Evolutionary conservation across 2,888 invertebrate genomes (phyloP).

Genomic region (Caenorhabditis sinica): DNA sequence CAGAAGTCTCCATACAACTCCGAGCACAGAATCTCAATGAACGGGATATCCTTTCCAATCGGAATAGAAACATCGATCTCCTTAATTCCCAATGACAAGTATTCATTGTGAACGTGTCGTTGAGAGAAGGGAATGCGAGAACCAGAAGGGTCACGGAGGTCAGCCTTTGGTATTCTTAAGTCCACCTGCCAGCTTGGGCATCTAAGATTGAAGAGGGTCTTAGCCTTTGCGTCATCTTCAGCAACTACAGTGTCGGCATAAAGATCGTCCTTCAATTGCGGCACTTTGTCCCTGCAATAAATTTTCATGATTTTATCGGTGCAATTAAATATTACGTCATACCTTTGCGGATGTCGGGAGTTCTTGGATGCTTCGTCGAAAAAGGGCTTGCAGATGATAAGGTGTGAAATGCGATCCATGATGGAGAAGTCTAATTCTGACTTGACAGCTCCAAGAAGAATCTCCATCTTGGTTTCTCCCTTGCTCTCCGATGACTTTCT

Average conservation of each 20-base stretch:
- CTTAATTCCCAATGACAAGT: constrained; percentile 71
- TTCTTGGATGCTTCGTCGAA: constrained; percentile 58
- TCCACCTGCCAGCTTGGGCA: constrained; percentile 67
- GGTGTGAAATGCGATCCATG: constrained; percentile 74
- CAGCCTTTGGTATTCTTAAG: constrained; percentile 75
- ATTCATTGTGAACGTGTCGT: constrained; percentile 78
- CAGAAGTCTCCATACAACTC: constrained; percentile 65
- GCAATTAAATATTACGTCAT: background rate
- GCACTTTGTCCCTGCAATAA: constrained; percentile 48
- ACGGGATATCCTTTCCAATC: constrained; percentile 34
- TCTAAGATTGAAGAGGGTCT: constrained; percentile 36
- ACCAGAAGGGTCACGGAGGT: constrained; percentile 69
- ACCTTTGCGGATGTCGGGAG: constrained; percentile 6
- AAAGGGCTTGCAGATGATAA: constrained; percentile 69
- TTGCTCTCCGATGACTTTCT: constrained; percentile 49
- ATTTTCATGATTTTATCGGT: background rate
- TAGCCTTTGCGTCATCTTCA: constrained; percentile 30
- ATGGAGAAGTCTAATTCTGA: constrained; percentile 80
- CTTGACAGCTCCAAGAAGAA: constrained; percentile 69
- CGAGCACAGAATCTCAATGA: constrained; percentile 44
- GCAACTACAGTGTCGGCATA: constrained; percentile 15
- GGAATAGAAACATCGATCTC: constrained; percentile 71
- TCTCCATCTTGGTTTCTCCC: constrained; percentile 40
- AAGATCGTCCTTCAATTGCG: constrained; percentile 59
- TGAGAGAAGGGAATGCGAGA: constrained; percentile 67